Conservation (phyloP, 1,140 invertebrate species). For the Charaxes varanes region DNA sequence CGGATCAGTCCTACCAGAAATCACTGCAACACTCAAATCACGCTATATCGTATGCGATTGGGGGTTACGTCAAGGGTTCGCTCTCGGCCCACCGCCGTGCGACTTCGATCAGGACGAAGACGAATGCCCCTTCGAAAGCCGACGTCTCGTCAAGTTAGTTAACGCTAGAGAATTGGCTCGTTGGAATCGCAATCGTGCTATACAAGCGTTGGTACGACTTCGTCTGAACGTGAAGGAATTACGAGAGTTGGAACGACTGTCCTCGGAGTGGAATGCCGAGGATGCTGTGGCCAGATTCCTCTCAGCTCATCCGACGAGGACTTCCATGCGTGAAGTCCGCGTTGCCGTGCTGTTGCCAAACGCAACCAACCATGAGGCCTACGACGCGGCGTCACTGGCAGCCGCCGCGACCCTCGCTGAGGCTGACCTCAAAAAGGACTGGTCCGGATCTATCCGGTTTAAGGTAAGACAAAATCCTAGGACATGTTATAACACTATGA, state of each 20-base stretch:
- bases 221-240: slow-evolving; percentile 15
- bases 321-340: slow-evolving; percentile 24
- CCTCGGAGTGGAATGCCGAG: slow-evolving; percentile 7
- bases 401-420: slow-evolving; percentile 33
- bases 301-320: slow-evolving; percentile 18
- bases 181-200: slow-evolving; percentile 24
- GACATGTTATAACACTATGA: too few species aligned
- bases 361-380: slow-evolving; percentile 25
- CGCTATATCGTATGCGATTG: slow-evolving; percentile 28
- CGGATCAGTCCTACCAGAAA: slow-evolving; percentile 8
- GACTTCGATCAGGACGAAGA: slow-evolving; percentile 10
- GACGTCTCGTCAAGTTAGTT: slow-evolving; percentile 34
- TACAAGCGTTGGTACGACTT: slow-evolving; percentile 23
- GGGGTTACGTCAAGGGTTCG: slow-evolving; percentile 6
- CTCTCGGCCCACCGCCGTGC: slow-evolving; percentile 38
- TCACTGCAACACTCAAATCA: background rate
- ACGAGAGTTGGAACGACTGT: slow-evolving; percentile 19
- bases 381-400: slow-evolving; percentile 25
- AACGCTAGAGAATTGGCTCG: slow-evolving; percentile 28
- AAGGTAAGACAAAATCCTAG: too few species aligned
- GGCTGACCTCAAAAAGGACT: slow-evolving; percentile 19
- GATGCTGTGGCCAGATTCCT: slow-evolving; percentile 21
- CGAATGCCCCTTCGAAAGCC: slow-evolving; percentile 40
- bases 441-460: slow-evolving; percentile 14
- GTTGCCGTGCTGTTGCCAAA: slow-evolving; percentile 33